Percentiles rank a stretch among this genome's conserved stretches.
Evolutionary conservation across 1,140 invertebrate species (phyloP).

Genomic region (Orchesella cincta): DNA sequence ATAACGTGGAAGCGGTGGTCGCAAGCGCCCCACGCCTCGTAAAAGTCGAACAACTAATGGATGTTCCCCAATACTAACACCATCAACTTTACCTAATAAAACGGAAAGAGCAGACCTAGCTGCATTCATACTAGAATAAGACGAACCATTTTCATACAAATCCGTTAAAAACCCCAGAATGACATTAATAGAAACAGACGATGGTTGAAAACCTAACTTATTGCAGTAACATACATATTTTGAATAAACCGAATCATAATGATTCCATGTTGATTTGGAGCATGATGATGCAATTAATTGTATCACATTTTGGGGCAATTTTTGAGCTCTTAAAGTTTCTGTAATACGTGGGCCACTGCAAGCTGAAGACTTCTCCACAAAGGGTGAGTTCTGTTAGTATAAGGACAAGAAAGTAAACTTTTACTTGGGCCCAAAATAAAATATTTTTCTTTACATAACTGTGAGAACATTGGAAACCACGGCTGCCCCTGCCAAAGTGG

Average conservation of each 20-base stretch:
- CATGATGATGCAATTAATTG: not conserved
- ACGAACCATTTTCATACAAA: not conserved
- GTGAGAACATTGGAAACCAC: slow-evolving; percentile 32
- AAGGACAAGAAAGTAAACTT: slow-evolving; percentile 8
- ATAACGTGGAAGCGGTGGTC: slow-evolving; percentile 32
- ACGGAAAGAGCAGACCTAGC: slow-evolving; percentile 27
- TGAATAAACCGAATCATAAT: not conserved
- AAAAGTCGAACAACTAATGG: slow-evolving; percentile 26
- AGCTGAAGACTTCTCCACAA: not conserved
- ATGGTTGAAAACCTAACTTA: not conserved
- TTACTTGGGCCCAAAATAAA: slow-evolving; percentile 12
- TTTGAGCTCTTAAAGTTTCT: not conserved
- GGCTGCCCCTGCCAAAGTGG: slow-evolving; percentile 22
- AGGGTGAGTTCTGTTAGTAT: not conserved
- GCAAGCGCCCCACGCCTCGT: slow-evolving; percentile 24
- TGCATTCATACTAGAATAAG: not conserved
- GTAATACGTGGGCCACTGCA: not conserved
- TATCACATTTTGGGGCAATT: not conserved
- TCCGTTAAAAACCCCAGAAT: slow-evolving; percentile 1
- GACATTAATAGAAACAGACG: not conserved
- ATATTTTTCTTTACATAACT: not conserved
- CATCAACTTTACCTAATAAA: slow-evolving; percentile 27
- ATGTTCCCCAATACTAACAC: slow-evolving; percentile 9
- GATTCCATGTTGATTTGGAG: not conserved
- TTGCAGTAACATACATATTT: not conserved